Evolutionary conservation across 2,113 vertebrate species (phyloP).

Genomic region (Myxocyprinus asiaticus): DNA sequence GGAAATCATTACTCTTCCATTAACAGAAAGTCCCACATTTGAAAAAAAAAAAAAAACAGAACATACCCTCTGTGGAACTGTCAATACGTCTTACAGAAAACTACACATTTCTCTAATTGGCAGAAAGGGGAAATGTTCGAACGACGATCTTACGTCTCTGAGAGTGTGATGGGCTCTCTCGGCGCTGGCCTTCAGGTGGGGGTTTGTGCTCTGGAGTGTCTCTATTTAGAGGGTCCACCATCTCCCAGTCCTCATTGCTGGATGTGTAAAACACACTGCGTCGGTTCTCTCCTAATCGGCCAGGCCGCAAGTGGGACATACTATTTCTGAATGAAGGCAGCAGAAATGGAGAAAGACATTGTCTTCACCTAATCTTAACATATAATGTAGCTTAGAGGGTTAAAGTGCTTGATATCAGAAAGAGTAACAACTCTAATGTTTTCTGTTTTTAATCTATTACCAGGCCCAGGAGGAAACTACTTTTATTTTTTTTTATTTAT

Average conservation of each 20-base stretch:
- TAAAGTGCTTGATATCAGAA: no score
- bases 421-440: no score
- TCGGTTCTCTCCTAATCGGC: slow-evolving; percentile 79
- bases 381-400: no score
- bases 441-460: no score
- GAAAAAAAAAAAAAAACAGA: background rate
- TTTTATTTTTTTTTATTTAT: no score
- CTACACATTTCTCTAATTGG: no score
- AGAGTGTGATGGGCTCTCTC: slow-evolving; percentile 64
- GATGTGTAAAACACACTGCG: slow-evolving; percentile 89
- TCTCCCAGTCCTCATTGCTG: slow-evolving; percentile 91
- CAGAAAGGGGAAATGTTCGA: no score
- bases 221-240: slow-evolving; percentile 84
- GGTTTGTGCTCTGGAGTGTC: slow-evolving; percentile 84
- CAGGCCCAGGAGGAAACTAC: no score
- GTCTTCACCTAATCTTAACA: no score
- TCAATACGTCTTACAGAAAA: no score
- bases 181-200: slow-evolving; percentile 26
- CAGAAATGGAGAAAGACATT: background rate
- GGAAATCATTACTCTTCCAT: no score
- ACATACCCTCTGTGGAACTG: no score
- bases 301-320: slow-evolving; percentile 85
- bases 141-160: slow-evolving; percentile 76
- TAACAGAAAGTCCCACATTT: background rate
- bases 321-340: slow-evolving; percentile 80